Evolutionary conservation across 2,797 vertebrate genomes (phyloP).

Genomic region (Liasis olivaceus): DNA sequence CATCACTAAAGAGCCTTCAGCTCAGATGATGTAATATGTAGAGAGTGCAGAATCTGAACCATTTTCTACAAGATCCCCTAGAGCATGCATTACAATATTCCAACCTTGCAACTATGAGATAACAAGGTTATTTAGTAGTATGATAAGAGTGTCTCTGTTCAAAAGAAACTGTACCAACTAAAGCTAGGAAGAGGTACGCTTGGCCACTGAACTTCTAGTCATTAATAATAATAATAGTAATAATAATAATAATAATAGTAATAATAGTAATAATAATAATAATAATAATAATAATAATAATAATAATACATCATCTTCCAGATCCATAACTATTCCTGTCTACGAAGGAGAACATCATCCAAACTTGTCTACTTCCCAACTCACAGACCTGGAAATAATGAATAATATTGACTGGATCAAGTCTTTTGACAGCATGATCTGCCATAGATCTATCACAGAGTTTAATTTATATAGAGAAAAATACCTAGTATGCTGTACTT

Average conservation of each 20-base stretch:
- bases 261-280: too few species aligned
- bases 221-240: neutral
- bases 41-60: too few species aligned
- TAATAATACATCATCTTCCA: neutral
- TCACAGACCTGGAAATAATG: neutral
- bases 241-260: neutral
- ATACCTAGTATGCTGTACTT: conserved; percentile 26
- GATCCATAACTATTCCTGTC: neutral
- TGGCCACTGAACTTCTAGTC: neutral
- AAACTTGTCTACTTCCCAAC: neutral
- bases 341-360: neutral
- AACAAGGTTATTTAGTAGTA: neutral
- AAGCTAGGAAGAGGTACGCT: neutral
- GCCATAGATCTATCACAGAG: conserved; percentile 28
- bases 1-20: too few species aligned
- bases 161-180: neutral
- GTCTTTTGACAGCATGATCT: conserved; percentile 32
- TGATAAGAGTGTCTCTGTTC: neutral
- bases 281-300: neutral
- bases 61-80: too few species aligned
- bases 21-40: too few species aligned
- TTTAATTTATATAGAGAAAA: conserved; percentile 47
- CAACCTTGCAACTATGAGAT: neutral
- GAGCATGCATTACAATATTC: neutral
- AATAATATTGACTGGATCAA: conserved; percentile 41